Conservation (phyloP, 2,797 vertebrate genomes). For the Lepidocolaptes lacrymiger region DNA sequence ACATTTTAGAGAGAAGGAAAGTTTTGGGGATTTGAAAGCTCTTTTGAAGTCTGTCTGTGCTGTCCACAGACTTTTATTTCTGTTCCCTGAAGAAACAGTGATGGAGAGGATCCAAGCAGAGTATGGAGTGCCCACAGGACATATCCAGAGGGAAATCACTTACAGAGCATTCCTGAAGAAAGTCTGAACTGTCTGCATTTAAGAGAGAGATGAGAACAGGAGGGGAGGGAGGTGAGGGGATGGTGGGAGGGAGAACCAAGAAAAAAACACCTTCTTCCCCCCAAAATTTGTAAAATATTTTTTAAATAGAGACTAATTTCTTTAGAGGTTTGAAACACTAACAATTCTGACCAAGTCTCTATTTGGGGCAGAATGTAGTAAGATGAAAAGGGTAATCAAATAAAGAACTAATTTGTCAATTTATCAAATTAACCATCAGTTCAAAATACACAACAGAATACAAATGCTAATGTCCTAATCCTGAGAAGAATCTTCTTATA, state of each 20-base stretch:
- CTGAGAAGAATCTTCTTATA: background rate
- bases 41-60: background rate
- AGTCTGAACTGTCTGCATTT: background rate
- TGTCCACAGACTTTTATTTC: background rate
- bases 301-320: background rate
- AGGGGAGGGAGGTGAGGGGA: fast-evolving
- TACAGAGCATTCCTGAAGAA: background rate
- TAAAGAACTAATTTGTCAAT: background rate
- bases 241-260: background rate
- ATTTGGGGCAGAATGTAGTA: background rate
- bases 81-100: background rate
- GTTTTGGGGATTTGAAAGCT: background rate
- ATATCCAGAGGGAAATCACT: background rate
- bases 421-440: background rate
- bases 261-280: fast-evolving
- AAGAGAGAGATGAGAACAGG: background rate
- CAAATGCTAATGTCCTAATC: background rate
- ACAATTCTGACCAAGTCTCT: background rate
- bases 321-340: background rate
- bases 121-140: background rate
- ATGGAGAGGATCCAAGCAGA: background rate
- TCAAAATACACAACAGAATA: background rate
- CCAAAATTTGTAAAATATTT: background rate
- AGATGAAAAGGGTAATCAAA: background rate
- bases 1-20: background rate